Conservation (phyloP, 2,888 invertebrate genomes). For the Cryptocephalus primarius region DNA sequence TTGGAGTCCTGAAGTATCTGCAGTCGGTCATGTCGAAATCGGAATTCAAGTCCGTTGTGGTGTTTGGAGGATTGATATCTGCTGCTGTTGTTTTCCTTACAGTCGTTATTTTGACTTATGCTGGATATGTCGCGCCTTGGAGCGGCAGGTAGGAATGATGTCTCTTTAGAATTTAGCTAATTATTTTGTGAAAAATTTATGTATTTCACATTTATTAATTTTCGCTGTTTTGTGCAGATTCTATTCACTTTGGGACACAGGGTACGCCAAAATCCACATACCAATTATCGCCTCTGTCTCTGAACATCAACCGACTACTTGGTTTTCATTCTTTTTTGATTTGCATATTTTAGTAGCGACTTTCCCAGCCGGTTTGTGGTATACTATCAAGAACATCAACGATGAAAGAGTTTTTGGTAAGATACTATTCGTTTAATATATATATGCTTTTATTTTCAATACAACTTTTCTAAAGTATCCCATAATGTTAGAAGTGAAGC, state of each 20-base stretch:
- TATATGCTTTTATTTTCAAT: too few relatives aligned
- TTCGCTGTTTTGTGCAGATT: constrained; percentile 46
- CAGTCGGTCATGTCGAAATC: constrained; percentile 78
- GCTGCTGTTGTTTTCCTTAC: constrained; percentile 71
- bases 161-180: background rate
- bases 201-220: constrained; percentile 1
- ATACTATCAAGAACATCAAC: constrained; percentile 93
- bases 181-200: background rate
- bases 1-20: constrained; percentile 75
- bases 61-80: constrained; percentile 63
- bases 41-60: constrained; percentile 80
- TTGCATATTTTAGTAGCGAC: constrained; percentile 91
- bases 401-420: constrained; percentile 96
- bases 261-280: constrained; percentile 98
- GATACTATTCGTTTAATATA: constrained; percentile 18
- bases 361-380: constrained; percentile 98
- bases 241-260: constrained; percentile 98
- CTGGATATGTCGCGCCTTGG: constrained; percentile 94
- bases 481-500: too few relatives aligned
- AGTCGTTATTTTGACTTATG: constrained; percentile 83
- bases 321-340: constrained; percentile 99
- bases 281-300: constrained; percentile 99
- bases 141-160: constrained; percentile 55
- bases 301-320: constrained; percentile 98
- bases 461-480: too few relatives aligned